These are phyloP conservation scores for Malurus cyaneus DNA, from an alignment of 2,113 vertebrate species.

Conservation along the genomic window DNA sequence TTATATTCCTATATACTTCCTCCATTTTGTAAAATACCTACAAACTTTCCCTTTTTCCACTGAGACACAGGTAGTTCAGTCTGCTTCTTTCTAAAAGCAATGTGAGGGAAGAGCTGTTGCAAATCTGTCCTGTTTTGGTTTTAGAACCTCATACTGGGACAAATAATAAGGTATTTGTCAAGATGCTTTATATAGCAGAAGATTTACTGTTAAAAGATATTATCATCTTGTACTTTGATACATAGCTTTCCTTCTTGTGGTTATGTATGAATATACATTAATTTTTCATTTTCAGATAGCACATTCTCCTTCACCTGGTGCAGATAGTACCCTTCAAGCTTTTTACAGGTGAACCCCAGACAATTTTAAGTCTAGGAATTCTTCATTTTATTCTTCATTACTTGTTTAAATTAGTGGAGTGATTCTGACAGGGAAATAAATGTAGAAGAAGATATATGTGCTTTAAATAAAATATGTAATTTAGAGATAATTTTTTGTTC, in stretches of 20 bases:
- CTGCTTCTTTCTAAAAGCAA: background rate
- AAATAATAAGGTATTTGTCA: background rate
- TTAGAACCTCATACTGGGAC: background rate
- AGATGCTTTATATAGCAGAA: background rate
- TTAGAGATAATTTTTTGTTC: background rate
- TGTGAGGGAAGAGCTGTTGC: background rate
- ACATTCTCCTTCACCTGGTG: background rate
- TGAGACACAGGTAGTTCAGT: background rate
- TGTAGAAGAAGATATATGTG: background rate
- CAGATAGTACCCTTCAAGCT: background rate
- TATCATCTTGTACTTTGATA: background rate
- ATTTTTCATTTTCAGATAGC: background rate
- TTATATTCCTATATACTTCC: background rate
- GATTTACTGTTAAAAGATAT: background rate
- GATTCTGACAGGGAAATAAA: background rate
- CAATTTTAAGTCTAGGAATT: background rate
- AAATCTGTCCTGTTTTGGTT: background rate
- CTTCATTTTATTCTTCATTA: background rate
- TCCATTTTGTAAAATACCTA: background rate
- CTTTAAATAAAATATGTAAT: conserved; percentile 14
- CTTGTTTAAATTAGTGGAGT: background rate
- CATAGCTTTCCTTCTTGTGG: background rate
- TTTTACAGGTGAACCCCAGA: background rate
- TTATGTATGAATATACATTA: background rate
- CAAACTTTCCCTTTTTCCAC: background rate